These are phyloP conservation scores for Acronicta leporina DNA, from an alignment of 2,888 invertebrate genomes.

Conservation along the genomic window DNA sequence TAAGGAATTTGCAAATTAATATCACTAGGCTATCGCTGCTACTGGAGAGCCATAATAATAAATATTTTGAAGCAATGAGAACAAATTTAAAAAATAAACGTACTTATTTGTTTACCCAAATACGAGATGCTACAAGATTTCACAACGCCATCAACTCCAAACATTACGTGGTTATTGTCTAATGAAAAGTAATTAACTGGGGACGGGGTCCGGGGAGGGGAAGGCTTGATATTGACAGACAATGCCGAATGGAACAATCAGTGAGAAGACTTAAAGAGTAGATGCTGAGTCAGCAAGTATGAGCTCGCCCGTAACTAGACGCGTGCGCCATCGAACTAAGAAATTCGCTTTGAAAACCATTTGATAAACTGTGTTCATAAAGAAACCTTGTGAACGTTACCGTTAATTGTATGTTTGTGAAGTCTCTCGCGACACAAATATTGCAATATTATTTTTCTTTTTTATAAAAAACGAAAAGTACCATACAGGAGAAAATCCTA, in stretches of 20 bases:
- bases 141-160: constrained; percentile 62
- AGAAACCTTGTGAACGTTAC: no score
- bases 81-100: no score
- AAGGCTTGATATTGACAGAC: constrained; percentile 79
- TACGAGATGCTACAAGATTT: constrained; percentile 22
- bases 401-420: no score
- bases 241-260: constrained; percentile 86
- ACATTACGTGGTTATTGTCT: constrained; percentile 78
- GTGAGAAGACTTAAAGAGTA: constrained; percentile 83
- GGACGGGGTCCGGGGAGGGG: constrained; percentile 51
- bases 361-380: no score
- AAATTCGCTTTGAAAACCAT: constrained; percentile 35
- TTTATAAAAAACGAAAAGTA: no score
- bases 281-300: constrained; percentile 85
- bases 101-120: not conserved
- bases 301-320: constrained; percentile 77
- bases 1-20: no score
- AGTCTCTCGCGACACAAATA: no score
- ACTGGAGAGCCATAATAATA: no score
- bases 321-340: constrained; percentile 60
- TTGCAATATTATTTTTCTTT: no score
- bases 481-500: no score
- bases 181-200: constrained; percentile 88
- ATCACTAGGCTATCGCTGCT: no score
- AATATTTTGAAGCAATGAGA: no score